phyloP scores from a whole-genome alignment of 2,797 vertebrate genomes.

The Numenius phaeopus region DNA sequence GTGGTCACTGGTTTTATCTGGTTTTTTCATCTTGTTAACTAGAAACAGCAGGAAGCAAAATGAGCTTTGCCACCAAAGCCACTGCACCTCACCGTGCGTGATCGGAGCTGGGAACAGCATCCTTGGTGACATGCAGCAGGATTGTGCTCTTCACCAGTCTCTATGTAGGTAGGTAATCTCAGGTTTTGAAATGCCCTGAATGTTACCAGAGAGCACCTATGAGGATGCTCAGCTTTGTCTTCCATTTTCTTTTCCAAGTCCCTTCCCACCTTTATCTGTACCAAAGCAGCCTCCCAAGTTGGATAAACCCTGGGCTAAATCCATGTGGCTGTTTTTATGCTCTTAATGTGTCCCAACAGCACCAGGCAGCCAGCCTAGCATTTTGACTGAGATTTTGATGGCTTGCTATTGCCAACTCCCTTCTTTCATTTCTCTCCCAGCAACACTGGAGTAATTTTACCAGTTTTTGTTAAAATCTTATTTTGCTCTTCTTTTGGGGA shows the following conservation, averaged over 20 bases:
- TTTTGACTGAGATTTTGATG: background rate
- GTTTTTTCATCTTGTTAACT: background rate
- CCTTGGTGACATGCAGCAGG: background rate
- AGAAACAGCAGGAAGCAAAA: background rate
- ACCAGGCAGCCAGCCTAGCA: background rate
- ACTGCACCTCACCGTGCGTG: fast-evolving
- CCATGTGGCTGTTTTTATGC: background rate
- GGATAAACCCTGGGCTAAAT: background rate
- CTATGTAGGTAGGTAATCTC: background rate
- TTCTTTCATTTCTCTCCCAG: background rate
- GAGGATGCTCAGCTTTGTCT: background rate
- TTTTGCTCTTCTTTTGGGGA: background rate
- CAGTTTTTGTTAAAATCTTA: background rate
- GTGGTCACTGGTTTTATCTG: background rate
- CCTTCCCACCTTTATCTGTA: background rate
- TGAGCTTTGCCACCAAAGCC: background rate
- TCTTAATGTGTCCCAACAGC: background rate
- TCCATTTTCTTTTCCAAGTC: background rate
- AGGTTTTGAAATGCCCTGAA: background rate
- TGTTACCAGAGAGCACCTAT: background rate
- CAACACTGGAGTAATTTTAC: background rate
- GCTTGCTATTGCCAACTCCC: background rate
- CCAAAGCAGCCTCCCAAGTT: background rate
- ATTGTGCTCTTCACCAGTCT: background rate
- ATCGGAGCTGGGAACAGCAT: background rate